Evolutionary conservation across 2,797 vertebrate species (phyloP).

Genomic region (Enteromius fasciolatus): DNA sequence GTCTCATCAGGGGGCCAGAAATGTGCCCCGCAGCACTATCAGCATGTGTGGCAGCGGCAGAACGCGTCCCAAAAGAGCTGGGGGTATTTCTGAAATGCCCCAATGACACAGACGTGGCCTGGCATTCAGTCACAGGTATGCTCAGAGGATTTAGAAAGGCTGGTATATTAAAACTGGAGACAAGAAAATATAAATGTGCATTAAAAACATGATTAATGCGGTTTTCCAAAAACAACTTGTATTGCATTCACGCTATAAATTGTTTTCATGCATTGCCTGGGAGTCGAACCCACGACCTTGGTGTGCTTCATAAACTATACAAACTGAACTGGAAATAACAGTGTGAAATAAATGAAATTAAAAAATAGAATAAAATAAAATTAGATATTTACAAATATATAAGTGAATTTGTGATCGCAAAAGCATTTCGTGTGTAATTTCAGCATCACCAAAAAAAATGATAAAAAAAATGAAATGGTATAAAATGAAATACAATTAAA

Average conservation of each 20-base stretch:
- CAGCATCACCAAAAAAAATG: too few species aligned
- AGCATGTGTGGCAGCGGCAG: slow-evolving; percentile 6
- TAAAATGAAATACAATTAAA: too few species aligned
- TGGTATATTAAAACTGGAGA: not conserved
- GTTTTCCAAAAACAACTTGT: not conserved
- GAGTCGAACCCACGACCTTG: too few species aligned
- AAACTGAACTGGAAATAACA: too few species aligned
- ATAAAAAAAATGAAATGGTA: too few species aligned
- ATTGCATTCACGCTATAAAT: not conserved
- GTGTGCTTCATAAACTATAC: too few species aligned
- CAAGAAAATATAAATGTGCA: not conserved
- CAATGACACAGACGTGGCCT: slow-evolving; percentile 1
- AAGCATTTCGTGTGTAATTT: too few species aligned
- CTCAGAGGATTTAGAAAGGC: slow-evolving; percentile 1
- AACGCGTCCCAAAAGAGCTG: slow-evolving; percentile 17
- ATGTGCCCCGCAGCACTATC: not conserved
- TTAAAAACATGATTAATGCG: not conserved
- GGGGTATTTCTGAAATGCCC: slow-evolving; percentile 7
- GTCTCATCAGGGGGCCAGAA: slow-evolving; percentile 35
- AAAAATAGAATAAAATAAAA: too few species aligned
- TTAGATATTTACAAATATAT: too few species aligned
- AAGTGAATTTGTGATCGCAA: too few species aligned
- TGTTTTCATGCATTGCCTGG: too few species aligned
- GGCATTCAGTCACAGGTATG: slow-evolving; percentile 8
- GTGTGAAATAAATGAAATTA: too few species aligned